Percentiles rank a stretch among this genome's conserved stretches.
Evolutionary conservation across 2,888 invertebrate species (phyloP).

Genomic region (Diaphora mendica): DNA sequence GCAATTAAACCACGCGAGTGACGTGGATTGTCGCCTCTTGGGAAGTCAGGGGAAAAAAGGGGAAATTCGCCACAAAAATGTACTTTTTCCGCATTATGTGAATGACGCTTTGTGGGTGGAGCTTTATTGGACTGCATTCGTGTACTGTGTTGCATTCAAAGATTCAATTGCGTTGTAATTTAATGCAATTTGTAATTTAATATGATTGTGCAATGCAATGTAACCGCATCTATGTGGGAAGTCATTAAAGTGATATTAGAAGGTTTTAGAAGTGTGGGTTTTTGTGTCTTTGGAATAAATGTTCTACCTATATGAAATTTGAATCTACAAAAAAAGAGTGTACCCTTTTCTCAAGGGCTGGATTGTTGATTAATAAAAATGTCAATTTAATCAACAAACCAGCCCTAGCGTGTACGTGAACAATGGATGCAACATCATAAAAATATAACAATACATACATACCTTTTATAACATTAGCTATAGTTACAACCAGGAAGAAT

Average conservation of each 20-base stretch:
- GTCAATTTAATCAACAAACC: too few species aligned
- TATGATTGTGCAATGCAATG: not conserved
- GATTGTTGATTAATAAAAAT: too few species aligned
- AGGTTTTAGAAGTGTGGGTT: not conserved
- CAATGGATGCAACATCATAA: too few species aligned
- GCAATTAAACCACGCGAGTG: slow-evolving; percentile 85
- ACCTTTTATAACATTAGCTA: too few species aligned
- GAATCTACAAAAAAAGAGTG: not conserved
- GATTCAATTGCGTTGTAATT: not conserved
- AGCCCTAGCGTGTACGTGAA: too few species aligned
- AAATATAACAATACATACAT: too few species aligned
- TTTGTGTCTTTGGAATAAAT: not conserved
- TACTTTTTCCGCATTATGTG: slow-evolving; percentile 49
- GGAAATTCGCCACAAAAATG: slow-evolving; percentile 51
- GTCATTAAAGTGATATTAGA: not conserved
- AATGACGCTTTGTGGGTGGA: slow-evolving; percentile 39
- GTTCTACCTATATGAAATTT: not conserved
- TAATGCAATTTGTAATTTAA: not conserved
- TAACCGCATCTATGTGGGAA: not conserved
- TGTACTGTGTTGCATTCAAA: slow-evolving; percentile 8
- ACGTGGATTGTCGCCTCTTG: slow-evolving; percentile 80
- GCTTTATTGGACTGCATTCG: slow-evolving; percentile 46
- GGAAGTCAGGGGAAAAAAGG: slow-evolving; percentile 60
- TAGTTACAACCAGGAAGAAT: too few species aligned
- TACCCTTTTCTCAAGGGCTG: not conserved